phyloP scores from a whole-genome alignment of 2,888 invertebrate genomes.

The Sisyra nigra region DNA sequence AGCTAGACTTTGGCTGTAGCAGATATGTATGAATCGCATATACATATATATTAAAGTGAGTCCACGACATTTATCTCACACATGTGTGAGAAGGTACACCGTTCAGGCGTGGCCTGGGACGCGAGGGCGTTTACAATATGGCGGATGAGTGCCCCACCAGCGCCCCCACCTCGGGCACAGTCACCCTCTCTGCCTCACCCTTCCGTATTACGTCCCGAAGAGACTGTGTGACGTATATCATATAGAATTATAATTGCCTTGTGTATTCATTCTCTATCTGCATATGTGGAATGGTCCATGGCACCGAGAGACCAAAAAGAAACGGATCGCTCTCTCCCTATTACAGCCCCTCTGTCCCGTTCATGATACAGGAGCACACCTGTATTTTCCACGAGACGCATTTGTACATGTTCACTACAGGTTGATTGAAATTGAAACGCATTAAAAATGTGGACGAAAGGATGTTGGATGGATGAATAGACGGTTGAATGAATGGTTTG shows the following conservation, averaged over 20 bases:
- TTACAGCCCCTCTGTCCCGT: no score
- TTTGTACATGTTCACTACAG: no score
- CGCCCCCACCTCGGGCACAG: neutral
- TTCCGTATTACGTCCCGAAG: neutral
- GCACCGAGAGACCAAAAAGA: no score
- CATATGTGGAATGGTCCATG: no score
- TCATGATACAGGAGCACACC: no score
- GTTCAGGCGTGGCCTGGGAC: constrained; percentile 22
- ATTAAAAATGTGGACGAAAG: no score
- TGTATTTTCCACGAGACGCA: no score
- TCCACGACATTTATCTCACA: neutral
- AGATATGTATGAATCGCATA: constrained; percentile 1
- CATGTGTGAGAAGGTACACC: constrained; percentile 13
- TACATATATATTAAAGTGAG: constrained; percentile 10
- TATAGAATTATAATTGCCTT: constrained; percentile 6
- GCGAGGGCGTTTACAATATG: constrained; percentile 31
- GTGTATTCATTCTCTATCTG: constrained; percentile 4
- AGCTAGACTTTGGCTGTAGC: constrained; percentile 13
- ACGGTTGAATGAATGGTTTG: no score
- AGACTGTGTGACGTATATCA: constrained; percentile 6
- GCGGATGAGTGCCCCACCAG: constrained; percentile 15
- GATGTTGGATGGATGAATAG: no score
- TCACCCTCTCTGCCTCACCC: neutral
- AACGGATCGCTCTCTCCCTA: no score
- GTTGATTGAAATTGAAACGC: no score